Evolutionary conservation across 2,888 invertebrate species (phyloP).

Genomic region (Tanytarsus gracilentus): DNA sequence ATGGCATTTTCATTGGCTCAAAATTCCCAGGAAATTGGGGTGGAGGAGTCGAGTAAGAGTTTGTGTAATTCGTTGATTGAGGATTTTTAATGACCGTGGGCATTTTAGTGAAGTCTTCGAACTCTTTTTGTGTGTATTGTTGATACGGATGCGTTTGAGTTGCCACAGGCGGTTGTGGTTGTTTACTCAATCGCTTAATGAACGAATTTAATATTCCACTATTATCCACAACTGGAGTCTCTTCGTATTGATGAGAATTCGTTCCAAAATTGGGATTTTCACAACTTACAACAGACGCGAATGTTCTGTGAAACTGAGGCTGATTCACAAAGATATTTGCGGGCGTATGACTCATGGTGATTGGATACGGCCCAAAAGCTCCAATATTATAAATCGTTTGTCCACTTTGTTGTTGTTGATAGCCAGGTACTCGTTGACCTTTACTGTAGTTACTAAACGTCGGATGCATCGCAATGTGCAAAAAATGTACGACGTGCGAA

Average conservation of each 20-base stretch:
- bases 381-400: background rate
- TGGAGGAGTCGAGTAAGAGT: too few species aligned
- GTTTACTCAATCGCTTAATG: background rate
- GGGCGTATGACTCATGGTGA: background rate
- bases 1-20: background rate
- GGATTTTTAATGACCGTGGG: conserved; percentile 1
- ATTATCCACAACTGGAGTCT: background rate
- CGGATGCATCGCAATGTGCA: too few species aligned
- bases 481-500: background rate
- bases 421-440: background rate
- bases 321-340: conserved; percentile 8
- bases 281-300: conserved; percentile 22
- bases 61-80: background rate
- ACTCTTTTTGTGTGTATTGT: background rate
- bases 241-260: background rate
- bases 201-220: background rate
- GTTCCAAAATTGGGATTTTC: conserved; percentile 8
- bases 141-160: background rate
- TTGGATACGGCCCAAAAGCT: background rate
- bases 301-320: conserved; percentile 15
- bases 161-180: background rate
- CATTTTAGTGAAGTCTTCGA: conserved; percentile 7
- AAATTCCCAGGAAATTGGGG: too few species aligned
- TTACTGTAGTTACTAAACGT: background rate
- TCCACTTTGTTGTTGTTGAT: background rate